These are phyloP conservation scores for Ailuropoda melanoleuca DNA, from an alignment of 2,113 vertebrate genomes.

Conservation along the genomic window DNA sequence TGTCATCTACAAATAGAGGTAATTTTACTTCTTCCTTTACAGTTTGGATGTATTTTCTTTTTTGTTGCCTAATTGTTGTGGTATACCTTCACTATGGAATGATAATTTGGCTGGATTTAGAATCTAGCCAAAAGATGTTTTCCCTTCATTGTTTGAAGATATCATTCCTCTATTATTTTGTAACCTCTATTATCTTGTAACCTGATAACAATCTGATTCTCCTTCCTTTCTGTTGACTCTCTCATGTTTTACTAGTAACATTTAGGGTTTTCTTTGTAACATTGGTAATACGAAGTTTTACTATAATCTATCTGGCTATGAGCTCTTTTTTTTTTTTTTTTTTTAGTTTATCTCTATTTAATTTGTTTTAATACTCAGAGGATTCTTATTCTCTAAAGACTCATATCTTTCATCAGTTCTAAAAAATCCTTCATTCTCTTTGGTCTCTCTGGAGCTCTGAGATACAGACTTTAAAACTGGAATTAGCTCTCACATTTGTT, in stretches of 20 bases:
- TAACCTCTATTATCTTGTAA: not conserved
- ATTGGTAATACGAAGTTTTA: not conserved
- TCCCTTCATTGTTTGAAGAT: not conserved
- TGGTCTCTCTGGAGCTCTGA: not conserved
- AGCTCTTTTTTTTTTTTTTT: not conserved
- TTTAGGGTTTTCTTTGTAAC: not conserved
- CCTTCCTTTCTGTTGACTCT: not conserved
- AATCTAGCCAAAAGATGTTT: not conserved
- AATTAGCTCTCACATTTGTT: not conserved
- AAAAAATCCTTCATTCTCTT: not conserved
- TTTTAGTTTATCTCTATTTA: not conserved
- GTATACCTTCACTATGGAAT: not conserved
- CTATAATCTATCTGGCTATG: not conserved
- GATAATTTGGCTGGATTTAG: not conserved
- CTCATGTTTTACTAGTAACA: not conserved
- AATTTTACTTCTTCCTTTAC: not conserved
- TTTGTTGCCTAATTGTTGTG: not conserved
- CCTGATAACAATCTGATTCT: not conserved
- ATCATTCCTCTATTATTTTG: not conserved
- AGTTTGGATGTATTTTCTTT: constrained; percentile 1
- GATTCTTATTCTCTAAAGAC: not conserved
- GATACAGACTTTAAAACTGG: not conserved
- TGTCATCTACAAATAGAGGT: not conserved
- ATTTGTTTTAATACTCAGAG: not conserved
- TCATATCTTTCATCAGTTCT: not conserved